Base-by-base conservation (phyloP, 2,888 invertebrate genomes). In the Rhodophaea formosa region DNA sequence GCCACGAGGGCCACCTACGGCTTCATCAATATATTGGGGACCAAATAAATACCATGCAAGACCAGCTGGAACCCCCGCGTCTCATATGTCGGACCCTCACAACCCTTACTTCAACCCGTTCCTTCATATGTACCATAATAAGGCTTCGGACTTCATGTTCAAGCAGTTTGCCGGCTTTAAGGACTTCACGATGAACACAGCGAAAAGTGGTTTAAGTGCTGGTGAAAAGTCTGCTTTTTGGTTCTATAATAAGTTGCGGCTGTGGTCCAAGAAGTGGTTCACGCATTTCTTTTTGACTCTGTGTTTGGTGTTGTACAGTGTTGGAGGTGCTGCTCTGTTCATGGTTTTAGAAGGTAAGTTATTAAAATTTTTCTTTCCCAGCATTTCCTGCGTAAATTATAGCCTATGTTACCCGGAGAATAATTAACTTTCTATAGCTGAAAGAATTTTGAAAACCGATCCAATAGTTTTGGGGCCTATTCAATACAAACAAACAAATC, bases 251-350 rank as follows among this genome's bases (percentile, higher is more conserved):
- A 96, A 95, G 88, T 91, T 97, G 63, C 94, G 95, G 74, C 88
- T 93, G 57, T 94, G 94, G 89, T 97, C 97, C 1, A 94, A 93
- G 72, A 94, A 93, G 75, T 97, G 97, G 97, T 97, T 97, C 78
- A 97, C 97, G 43, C 97, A 97, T 84, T 94, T 97, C 62, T 97
- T 97, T 81, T 92, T 98, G 72, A 93, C 96, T 70, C 78, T 96
- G 68, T 94, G 97, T 68, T 93, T 98, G 61, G 86, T 95, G 57
- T 81, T 94, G 56, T 98, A 97, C 82, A 97, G 96, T 71, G 88
- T 96, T 60, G 93, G 95, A 32, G 98, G 98, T 30, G 98, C 97
- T 1, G 85, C 94, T 51, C 85, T 97, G 35, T 97, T 98, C 81
- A 92, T 94, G 71, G 92, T 94, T 56, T 89, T 97, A 47, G 97